Evolutionary conservation across 1,140 invertebrate genomes (phyloP).

Genomic region (Steinernema feltiae): DNA sequence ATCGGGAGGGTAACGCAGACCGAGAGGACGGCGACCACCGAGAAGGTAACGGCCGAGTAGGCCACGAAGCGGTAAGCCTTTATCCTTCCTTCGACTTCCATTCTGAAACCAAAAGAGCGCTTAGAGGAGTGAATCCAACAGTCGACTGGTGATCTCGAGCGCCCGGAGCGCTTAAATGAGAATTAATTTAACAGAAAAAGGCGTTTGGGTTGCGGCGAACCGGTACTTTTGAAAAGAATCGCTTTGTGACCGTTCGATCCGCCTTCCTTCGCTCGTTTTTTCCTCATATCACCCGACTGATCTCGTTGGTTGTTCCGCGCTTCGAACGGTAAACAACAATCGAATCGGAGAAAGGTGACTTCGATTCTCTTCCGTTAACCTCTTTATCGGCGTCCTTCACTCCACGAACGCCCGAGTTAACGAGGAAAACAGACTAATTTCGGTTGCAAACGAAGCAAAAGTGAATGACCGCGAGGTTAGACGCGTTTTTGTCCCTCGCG

Average conservation of each 20-base stretch:
- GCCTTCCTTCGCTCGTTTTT: neutral
- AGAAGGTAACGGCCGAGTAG: slow-evolving; percentile 40
- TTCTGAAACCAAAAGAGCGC: neutral
- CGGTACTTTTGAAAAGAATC: neutral
- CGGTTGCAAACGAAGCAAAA: too few relatives aligned
- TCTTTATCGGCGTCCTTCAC: too few relatives aligned
- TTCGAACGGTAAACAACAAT: neutral
- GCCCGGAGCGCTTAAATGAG: neutral
- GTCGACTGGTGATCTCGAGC: neutral
- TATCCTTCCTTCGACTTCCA: slow-evolving; percentile 25
- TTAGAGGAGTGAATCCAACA: neutral
- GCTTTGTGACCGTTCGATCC: neutral
- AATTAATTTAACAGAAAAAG: neutral
- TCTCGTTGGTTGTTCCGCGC: too few relatives aligned
- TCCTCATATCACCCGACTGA: neutral
- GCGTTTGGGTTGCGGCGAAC: neutral
- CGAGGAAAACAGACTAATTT: too few relatives aligned
- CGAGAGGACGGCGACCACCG: too few relatives aligned
- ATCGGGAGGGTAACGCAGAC: neutral
- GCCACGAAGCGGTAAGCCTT: slow-evolving; percentile 37
- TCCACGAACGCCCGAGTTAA: too few relatives aligned
- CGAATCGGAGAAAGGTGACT: too few relatives aligned
- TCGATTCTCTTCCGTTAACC: too few relatives aligned
- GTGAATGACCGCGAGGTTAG: neutral
- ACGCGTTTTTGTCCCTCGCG: neutral